Evolutionary conservation across 2,888 invertebrate species (phyloP).

Genomic region (Dichetophora obliterata): DNA sequence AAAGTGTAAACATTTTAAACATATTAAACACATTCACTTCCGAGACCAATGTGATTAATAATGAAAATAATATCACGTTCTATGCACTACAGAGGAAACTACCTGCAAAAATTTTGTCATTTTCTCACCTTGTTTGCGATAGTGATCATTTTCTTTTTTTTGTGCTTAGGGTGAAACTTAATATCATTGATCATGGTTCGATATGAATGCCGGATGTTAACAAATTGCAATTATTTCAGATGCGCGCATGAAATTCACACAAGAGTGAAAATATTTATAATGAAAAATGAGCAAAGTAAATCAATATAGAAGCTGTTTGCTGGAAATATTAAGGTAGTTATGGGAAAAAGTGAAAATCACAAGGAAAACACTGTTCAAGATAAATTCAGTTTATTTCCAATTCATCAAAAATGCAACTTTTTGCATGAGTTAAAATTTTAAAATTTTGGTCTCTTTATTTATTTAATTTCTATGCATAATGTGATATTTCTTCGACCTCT

Average conservation of each 20-base stretch:
- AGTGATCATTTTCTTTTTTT: neutral
- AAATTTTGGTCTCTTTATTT: too few species aligned
- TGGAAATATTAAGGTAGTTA: neutral
- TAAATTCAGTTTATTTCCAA: too few species aligned
- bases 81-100: neutral
- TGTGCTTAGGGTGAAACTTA: slow-evolving; percentile 16
- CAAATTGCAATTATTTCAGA: slow-evolving; percentile 16
- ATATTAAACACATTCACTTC: neutral
- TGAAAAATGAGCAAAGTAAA: slow-evolving; percentile 18
- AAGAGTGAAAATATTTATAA: neutral
- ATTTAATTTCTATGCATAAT: neutral
- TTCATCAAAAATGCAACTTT: too few species aligned
- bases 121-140: slow-evolving; percentile 22
- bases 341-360: neutral
- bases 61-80: slow-evolving; percentile 20
- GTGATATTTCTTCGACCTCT: too few species aligned
- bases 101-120: slow-evolving; percentile 15
- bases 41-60: neutral
- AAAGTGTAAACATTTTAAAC: neutral
- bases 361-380: neutral
- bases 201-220: slow-evolving; percentile 25
- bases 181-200: slow-evolving; percentile 25
- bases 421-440: too few species aligned
- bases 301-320: neutral
- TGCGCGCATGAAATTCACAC: neutral